Conservation (phyloP, 2,113 vertebrate species). For the Thomomys bottae region DNA sequence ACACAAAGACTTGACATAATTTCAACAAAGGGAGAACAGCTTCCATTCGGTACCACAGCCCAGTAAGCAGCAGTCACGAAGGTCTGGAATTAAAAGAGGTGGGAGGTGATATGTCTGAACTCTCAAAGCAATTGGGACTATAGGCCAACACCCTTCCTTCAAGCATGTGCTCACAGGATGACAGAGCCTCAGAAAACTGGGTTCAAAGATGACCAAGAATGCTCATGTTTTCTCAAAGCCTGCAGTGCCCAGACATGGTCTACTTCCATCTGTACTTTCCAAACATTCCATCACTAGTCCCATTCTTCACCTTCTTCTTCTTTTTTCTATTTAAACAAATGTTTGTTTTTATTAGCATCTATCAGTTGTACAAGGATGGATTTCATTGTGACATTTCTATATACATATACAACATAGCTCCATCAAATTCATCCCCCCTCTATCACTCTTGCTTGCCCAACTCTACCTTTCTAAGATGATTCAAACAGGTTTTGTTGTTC, state of each 20-base stretch:
- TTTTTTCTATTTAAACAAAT: too few species aligned
- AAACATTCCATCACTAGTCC: background rate
- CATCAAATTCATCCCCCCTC: too few species aligned
- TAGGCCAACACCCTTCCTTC: background rate
- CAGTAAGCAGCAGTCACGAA: background rate
- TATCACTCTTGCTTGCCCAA: too few species aligned
- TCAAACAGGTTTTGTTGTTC: too few species aligned
- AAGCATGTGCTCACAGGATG: rapidly evolving
- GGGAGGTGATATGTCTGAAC: background rate
- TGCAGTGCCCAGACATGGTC: rapidly evolving
- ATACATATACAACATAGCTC: too few species aligned
- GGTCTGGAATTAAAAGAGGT: background rate
- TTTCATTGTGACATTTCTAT: too few species aligned
- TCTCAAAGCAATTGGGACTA: background rate
- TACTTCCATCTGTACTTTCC: too few species aligned
- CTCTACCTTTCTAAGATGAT: too few species aligned
- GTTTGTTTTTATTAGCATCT: too few species aligned
- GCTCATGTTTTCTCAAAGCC: background rate
- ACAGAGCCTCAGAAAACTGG: background rate
- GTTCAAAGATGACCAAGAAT: background rate
- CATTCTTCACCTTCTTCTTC: background rate
- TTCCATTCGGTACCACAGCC: background rate
- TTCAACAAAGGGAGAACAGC: background rate
- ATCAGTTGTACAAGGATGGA: too few species aligned
- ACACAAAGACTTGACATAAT: background rate